These are phyloP conservation scores for Abrostola triplasia DNA, from an alignment of 2,888 invertebrate species.

Conservation along the genomic window DNA sequence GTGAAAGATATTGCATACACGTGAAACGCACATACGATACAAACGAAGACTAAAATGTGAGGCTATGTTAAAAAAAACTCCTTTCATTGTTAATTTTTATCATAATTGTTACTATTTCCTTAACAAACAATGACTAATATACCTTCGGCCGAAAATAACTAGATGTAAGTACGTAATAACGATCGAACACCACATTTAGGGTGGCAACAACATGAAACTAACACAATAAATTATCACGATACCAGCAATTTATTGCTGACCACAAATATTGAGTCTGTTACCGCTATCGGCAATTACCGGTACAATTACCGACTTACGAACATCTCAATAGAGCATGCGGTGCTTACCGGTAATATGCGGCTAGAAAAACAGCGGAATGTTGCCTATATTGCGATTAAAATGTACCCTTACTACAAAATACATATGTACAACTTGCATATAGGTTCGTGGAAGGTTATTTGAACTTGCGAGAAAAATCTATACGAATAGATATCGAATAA, in stretches of 20 bases:
- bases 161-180: too few species aligned
- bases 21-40: too few species aligned
- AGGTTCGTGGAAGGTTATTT: too few species aligned
- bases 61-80: too few species aligned
- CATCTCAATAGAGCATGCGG: constrained; percentile 11
- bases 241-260: not conserved
- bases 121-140: not conserved
- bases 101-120: not conserved
- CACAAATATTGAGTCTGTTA: constrained; percentile 6
- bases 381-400: not conserved
- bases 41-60: too few species aligned
- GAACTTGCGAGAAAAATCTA: too few species aligned
- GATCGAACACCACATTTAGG: not conserved
- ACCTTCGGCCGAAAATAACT: not conserved
- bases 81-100: not conserved
- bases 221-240: constrained; percentile 6
- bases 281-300: constrained; percentile 15
- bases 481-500: too few species aligned
- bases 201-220: not conserved
- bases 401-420: not conserved
- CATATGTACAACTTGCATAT: not conserved
- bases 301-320: constrained; percentile 10
- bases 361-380: constrained; percentile 3
- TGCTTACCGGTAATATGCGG: constrained; percentile 16
- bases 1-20: too few species aligned